Evolutionary conservation across 2,797 vertebrate species (phyloP), one percentile per base, ranked within the genome.

Genomic region (Staurois parvus): DNA sequence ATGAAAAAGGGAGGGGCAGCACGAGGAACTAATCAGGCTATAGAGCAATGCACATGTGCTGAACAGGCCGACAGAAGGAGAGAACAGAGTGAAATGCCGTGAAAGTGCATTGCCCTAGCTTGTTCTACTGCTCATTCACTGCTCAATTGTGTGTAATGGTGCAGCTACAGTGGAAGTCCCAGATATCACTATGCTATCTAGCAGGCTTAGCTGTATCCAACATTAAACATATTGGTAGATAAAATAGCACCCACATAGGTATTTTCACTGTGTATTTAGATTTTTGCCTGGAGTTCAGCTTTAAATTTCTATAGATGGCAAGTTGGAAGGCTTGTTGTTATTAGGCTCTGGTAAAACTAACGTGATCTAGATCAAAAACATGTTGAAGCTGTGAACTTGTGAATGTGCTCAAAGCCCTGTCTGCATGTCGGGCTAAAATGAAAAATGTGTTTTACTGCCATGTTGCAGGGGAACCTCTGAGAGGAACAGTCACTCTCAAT

Each of bases 401-500:
- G 34, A 72, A 52, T 83, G 19, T 56, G 56, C 21, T 86, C 68
- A 68, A 17, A 52, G 70, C n/a, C 59, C 45, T 48, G 68, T 79
- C 85, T 87, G 68, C 69, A 78, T 83, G 80, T 86, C 80, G 83
- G 8, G 56, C 30, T 69, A 68, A 83, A 79, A 83, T 79, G 45
- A 69, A 83, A 79, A 73, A 67, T 78, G 68, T 87, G 76, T 82
- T 87, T 87, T 87, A 75, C 48, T 79, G 81, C 81, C 76, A 83
- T 87, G 81, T 83, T 87, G 76, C 70, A 59, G 76, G 40, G 67
- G 75, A 79, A 72, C 81, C 78, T 68, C 32, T 79, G 67, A 79
- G 75, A 79, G 69, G 62, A 87, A 83, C 68, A 86, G 81, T 83
- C 85, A 87, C 48, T 87, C 81, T 77, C 81, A 74, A 83, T 87